Evolutionary conservation across 2,113 vertebrate species (phyloP).

Genomic region (rabbit (Oryctolagus cuniculus)): mOryCun1.1 NC_091438.1:153601501-153602000

Average conservation of each 20-base stretch:
- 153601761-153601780: not conserved
- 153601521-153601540: not conserved
- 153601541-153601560: not conserved
- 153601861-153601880: not conserved
- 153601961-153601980: not conserved
- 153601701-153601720: accelerated
- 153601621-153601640: constrained; percentile 89
- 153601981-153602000: not conserved
- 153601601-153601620: constrained; percentile 73
- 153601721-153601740: not conserved
- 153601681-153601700: not conserved
- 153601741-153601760: not conserved
- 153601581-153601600: constrained; percentile 82
- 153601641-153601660: constrained; percentile 89
- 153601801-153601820: not conserved
- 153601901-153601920: not conserved
- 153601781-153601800: too few relatives aligned
- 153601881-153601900: not conserved
- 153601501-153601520: not conserved
- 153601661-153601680: constrained; percentile 90
- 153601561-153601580: not conserved
- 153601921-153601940: too few relatives aligned
- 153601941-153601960: too few relatives aligned
- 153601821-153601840: not conserved
- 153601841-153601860: not conserved